Base-by-base conservation (phyloP, 2,888 invertebrate species). In the Pyrocoelia pectoralis region DNA sequence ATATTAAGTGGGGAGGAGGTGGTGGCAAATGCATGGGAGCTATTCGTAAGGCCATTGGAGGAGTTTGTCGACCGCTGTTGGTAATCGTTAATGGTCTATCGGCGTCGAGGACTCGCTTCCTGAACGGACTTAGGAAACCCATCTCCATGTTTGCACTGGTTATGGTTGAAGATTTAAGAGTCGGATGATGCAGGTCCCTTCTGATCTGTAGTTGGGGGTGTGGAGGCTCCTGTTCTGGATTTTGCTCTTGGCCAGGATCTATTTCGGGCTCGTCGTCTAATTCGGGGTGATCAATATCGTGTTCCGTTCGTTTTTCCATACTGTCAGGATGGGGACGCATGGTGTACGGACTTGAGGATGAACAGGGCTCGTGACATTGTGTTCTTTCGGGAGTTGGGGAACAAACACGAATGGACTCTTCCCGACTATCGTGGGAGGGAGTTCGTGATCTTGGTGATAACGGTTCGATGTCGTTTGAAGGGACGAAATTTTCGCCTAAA, bases 261-360 rank as follows among this genome's bases (percentile, higher is more conserved):
- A 77, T 81, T 72, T 78, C 81, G 10, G 76, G 80, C 73, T 76
- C 81, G 66, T 76, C 79, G 24, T 77, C 79, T 24, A 74, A 69
- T 33, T 76, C 78, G 6, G 73, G 76, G 38, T 77, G 78, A 38
- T 77, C 80, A 17, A 78, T 77, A 17, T 74, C 74, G 9, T 80
- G 82, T 63, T 78, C 82, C 67, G 85, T 83, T 48, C 84, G 81
- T 61, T 82, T 77, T 19, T 86, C 85, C n/a, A 79, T 74, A 76
- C 83, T 81, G 69, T 84, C 84, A 19, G 82, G 82, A 67, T 88
- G 86, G 0, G 93, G 92, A 17, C 92, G 85, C 89, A 92, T 92
- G 2, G 91, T 91, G 73, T 92, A 92, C 1, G 88, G 87, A 50
- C 75, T 74, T 1, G 77, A 73, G 0, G 80, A 76, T 1, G 78